phyloP scores from a whole-genome alignment of 1,140 invertebrate species.

The Adoxophyes honmai region DNA sequence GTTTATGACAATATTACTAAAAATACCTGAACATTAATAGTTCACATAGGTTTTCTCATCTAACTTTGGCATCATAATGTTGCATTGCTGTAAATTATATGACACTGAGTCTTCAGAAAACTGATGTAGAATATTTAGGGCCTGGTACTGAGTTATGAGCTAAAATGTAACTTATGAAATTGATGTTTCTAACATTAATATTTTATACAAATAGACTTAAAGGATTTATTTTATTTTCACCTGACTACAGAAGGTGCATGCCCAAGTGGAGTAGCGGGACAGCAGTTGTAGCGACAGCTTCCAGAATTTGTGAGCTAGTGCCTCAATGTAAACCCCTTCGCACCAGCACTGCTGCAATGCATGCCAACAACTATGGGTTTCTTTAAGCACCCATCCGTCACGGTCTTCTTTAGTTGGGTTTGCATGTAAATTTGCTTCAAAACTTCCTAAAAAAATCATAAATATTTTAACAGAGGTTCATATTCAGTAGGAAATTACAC shows the following conservation, averaged over 20 bases:
- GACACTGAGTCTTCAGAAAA: no score
- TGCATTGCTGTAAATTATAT: no score
- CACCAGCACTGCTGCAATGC: conserved; percentile 84
- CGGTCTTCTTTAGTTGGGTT: conserved; percentile 40
- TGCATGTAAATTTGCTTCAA: conserved; percentile 79
- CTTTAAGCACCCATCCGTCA: conserved; percentile 73
- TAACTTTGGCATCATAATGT: no score
- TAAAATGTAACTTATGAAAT: no score
- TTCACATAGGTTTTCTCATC: no score
- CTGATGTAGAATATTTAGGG: no score
- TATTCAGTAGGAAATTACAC: no score
- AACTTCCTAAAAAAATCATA: conserved; percentile 65
- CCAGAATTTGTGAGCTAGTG: conserved; percentile 90
- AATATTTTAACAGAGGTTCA: no score
- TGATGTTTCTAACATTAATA: no score
- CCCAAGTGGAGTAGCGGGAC: conserved; percentile 86
- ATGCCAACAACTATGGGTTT: conserved; percentile 77
- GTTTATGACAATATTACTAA: no score
- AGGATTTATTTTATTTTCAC: conserved; percentile 30
- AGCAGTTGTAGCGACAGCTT: conserved; percentile 91
- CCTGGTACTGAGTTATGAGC: no score
- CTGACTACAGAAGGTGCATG: conserved; percentile 64
- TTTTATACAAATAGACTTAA: neutral
- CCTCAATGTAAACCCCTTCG: conserved; percentile 84
- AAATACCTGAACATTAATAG: no score